Evolutionary conservation across 37 sponge, comb jelly and placozoan genomes (phyloP).

Genomic region (Theonella swinhoei): DNA sequence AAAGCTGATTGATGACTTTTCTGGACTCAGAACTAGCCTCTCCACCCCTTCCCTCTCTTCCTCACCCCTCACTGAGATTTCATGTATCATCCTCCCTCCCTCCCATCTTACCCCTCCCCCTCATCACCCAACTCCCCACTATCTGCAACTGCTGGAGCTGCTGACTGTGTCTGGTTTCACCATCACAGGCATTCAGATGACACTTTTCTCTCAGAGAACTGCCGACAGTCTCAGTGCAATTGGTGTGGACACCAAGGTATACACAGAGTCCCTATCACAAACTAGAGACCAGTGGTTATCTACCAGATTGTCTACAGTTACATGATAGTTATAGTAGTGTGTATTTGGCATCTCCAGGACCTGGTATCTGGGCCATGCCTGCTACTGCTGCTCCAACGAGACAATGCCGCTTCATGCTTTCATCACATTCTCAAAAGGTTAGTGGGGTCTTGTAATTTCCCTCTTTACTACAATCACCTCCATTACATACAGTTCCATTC

Average conservation of each 20-base stretch:
- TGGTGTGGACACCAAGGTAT: neutral
- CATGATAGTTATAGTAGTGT: neutral
- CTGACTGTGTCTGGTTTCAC: neutral
- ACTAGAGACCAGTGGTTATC: constrained; percentile 10
- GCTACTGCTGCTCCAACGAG: constrained; percentile 44
- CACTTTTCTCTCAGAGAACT: neutral
- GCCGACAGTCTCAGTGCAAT: neutral
- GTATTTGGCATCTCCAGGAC: neutral
- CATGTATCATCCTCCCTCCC: constrained; percentile 39
- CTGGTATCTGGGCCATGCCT: constrained; percentile 34
- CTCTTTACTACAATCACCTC: too few relatives aligned
- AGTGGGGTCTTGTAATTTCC: neutral
- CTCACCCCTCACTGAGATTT: constrained; percentile 55
- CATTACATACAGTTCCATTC: too few relatives aligned
- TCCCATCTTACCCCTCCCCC: neutral
- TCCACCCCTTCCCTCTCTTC: neutral
- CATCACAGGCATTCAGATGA: constrained; percentile 27
- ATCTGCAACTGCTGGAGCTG: constrained; percentile 23
- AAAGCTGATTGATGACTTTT: neutral
- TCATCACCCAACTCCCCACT: neutral
- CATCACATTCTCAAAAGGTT: constrained; percentile 58
- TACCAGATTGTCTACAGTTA: neutral
- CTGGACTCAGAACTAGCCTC: neutral
- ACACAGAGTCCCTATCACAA: neutral
- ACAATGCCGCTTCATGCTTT: constrained; percentile 80